These are phyloP conservation scores for Mesitornis unicolor DNA, from an alignment of 2,113 vertebrate genomes.

Conservation along the genomic window DNA sequence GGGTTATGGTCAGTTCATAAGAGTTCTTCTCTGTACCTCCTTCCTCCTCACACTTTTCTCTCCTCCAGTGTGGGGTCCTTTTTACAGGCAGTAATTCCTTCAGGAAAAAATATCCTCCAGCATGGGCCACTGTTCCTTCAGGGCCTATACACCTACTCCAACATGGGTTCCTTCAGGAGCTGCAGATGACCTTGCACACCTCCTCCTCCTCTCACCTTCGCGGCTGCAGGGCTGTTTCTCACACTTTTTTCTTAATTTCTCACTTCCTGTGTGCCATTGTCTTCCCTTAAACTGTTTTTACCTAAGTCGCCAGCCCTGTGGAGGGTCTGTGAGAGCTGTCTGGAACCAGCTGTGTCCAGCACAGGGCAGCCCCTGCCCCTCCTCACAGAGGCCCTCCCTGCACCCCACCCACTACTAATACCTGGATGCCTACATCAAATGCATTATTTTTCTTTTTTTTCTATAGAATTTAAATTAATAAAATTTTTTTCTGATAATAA, in stretches of 20 bases:
- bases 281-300: background rate
- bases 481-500: background rate
- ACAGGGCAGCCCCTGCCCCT: fast-evolving
- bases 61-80: background rate
- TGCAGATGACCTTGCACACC: no score
- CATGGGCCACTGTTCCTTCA: background rate
- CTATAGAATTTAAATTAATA: background rate
- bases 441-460: background rate
- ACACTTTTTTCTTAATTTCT: background rate
- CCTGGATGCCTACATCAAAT: background rate
- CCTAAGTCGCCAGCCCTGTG: fast-evolving
- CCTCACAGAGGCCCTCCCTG: background rate
- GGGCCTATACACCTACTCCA: background rate
- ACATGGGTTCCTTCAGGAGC: fast-evolving
- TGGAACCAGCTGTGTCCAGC: fast-evolving
- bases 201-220: background rate
- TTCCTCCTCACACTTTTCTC: background rate
- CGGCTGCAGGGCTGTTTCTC: background rate
- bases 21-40: background rate
- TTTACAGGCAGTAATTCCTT: background rate
- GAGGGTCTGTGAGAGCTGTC: fast-evolving
- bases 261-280: background rate
- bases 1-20: background rate
- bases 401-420: fast-evolving
- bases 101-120: background rate